phyloP scores from a whole-genome alignment of 1,140 invertebrate genomes.

The Heterodera carotae region DNA sequence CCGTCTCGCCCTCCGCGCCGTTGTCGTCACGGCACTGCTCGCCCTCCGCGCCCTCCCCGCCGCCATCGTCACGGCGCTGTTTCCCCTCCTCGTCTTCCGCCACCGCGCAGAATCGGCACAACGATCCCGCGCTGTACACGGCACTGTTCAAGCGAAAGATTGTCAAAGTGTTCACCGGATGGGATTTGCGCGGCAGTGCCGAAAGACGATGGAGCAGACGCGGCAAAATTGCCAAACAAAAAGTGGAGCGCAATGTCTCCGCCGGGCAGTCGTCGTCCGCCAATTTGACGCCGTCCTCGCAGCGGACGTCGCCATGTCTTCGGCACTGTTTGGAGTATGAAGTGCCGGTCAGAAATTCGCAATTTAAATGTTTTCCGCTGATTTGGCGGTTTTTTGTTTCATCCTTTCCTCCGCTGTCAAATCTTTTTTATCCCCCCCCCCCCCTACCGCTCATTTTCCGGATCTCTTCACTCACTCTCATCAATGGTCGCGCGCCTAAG shows the following conservation, averaged over 20 bases:
- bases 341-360: constrained; percentile 3
- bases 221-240: constrained; percentile 17
- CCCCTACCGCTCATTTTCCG: neutral
- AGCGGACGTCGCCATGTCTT: constrained; percentile 27
- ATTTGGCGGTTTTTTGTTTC: no score
- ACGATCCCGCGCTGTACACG: constrained; percentile 36
- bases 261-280: neutral
- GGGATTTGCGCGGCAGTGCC: constrained; percentile 25
- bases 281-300: neutral
- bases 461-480: neutral
- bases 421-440: neutral
- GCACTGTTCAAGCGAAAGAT: constrained; percentile 40
- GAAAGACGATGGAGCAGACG: constrained; percentile 8
- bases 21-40: neutral
- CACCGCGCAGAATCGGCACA: constrained; percentile 19
- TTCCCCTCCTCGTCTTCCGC: neutral
- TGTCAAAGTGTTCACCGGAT: constrained; percentile 36
- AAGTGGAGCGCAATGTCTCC: neutral
- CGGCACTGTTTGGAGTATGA: constrained; percentile 33
- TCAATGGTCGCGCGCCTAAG: neutral
- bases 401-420: neutral
- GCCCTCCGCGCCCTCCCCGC: neutral
- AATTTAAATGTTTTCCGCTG: no score
- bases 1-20: neutral
- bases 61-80: neutral